Base-by-base conservation (phyloP, 2,888 invertebrate genomes). In the Bedellia somnulentella region DNA sequence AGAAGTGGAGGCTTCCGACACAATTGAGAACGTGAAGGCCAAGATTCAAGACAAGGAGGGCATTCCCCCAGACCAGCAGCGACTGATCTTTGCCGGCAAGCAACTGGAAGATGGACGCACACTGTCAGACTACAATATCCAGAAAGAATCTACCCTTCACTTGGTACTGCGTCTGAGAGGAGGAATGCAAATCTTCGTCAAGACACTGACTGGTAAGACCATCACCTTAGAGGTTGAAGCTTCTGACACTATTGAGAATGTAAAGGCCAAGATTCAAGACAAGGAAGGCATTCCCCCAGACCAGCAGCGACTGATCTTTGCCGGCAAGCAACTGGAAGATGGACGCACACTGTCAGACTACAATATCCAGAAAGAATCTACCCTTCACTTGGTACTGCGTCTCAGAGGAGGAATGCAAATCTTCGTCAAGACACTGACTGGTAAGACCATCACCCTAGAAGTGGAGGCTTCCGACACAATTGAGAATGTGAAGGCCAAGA, bases 351-450 rank as follows among this genome's bases (percentile, higher is more conserved):
- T 83, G 3, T 80, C 79, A 1, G 83, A 84, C 47, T 82, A 82
- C 52, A 82, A 82, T 45, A 82, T 83, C 42, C 82, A 83, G 48
- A 81, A 82, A 47, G 78, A 80, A 44, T 79, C 79, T 0, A 80
- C 80, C 9, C 18, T 18, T 9, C 18, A 18, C 9, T 18, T 18
- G 9, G 18, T 18, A 6, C 9, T 18, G 18, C 5, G 18, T 6
- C 18, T 18, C 5, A 18, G 82, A 40, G 85, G 86, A 34, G 45
- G 45, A 17, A 35, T 37, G 9, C 36, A 37, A 35, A 16, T 29
- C 15, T 5, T 24, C 4, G 10, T 27, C 4, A 27, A 27, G 30
- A 32, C 29, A 25, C 24, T 32, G 21, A 18, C 16, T 24, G 24
- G 31, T 27, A 17, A 27, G 25, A 22, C 23, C 30, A 21, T 24